These are phyloP conservation scores for Dichetophora obliterata DNA, from an alignment of 2,888 invertebrate species.

Conservation along the genomic window DNA sequence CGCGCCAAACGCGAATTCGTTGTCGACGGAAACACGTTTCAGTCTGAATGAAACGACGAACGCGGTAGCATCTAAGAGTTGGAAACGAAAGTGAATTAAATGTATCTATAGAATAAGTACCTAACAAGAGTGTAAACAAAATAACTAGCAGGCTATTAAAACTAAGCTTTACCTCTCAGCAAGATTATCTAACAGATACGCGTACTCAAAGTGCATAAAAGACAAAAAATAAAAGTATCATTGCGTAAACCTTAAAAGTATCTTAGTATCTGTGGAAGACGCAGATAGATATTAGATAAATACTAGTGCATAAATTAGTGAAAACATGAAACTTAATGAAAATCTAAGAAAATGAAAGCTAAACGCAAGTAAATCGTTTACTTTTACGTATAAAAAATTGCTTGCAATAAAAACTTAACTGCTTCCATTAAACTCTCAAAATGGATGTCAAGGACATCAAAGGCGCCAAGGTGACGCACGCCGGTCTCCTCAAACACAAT, in stretches of 20 bases:
- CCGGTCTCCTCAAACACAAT: slow-evolving; percentile 73
- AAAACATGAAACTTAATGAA: neutral
- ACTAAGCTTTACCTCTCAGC: too few species aligned
- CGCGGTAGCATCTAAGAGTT: slow-evolving; percentile 53
- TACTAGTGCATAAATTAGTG: neutral
- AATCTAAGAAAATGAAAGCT: neutral
- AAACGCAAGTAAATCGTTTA: slow-evolving; percentile 23
- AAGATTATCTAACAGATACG: too few species aligned
- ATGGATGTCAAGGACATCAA: slow-evolving; percentile 70
- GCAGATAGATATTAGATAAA: too few species aligned
- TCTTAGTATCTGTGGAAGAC: neutral
- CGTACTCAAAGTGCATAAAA: too few species aligned
- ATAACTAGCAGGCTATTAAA: too few species aligned
- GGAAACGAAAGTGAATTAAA: slow-evolving; percentile 44
- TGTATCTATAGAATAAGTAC: too few species aligned
- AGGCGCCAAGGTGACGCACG: slow-evolving; percentile 74
- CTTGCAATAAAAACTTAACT: slow-evolving; percentile 14
- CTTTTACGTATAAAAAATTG: slow-evolving; percentile 32
- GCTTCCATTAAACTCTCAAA: slow-evolving; percentile 39
- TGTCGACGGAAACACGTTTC: slow-evolving; percentile 51
- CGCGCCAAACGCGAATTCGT: slow-evolving; percentile 47
- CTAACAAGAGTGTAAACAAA: too few species aligned
- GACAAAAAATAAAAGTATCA: too few species aligned
- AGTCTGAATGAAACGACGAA: slow-evolving; percentile 62
- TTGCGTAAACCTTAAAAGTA: neutral